Conservation (phyloP, 2,113 vertebrate genomes). For the Micronycteris hirsuta region DNA sequence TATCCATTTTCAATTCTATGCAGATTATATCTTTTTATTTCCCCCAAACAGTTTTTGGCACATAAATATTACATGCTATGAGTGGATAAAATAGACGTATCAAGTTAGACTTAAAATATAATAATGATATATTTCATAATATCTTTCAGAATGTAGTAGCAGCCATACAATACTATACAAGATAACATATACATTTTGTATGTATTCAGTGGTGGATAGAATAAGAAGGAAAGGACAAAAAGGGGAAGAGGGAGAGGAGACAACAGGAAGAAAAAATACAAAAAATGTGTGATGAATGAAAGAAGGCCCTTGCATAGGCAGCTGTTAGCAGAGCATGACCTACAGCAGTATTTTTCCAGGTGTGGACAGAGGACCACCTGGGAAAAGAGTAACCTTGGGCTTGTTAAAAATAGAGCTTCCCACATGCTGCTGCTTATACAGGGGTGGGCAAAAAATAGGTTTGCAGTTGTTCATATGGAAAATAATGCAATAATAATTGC, state of each 20-base stretch:
- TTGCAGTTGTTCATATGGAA: background rate
- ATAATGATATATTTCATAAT: background rate
- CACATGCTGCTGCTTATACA: background rate
- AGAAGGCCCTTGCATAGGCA: background rate
- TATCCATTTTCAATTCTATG: background rate
- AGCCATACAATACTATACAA: background rate
- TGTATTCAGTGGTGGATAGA: background rate
- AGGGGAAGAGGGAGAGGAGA: background rate
- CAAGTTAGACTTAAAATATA: background rate
- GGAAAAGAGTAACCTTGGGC: background rate
- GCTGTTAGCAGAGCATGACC: background rate
- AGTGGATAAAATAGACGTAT: background rate
- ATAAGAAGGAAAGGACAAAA: background rate
- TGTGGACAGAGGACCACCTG: background rate
- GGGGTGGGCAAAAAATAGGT: background rate
- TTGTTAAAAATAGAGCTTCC: background rate
- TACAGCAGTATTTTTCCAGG: background rate
- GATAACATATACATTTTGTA: background rate
- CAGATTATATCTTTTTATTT: background rate
- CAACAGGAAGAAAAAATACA: background rate
- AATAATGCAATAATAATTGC: background rate
- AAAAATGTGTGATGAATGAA: background rate
- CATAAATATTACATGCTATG: background rate
- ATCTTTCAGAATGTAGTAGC: slow-evolving; percentile 5
- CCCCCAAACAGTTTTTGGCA: background rate